Evolutionary conservation across 64 coral and sea anemone species (phyloP).

Genomic region (Astreopora myriophthalma): DNA sequence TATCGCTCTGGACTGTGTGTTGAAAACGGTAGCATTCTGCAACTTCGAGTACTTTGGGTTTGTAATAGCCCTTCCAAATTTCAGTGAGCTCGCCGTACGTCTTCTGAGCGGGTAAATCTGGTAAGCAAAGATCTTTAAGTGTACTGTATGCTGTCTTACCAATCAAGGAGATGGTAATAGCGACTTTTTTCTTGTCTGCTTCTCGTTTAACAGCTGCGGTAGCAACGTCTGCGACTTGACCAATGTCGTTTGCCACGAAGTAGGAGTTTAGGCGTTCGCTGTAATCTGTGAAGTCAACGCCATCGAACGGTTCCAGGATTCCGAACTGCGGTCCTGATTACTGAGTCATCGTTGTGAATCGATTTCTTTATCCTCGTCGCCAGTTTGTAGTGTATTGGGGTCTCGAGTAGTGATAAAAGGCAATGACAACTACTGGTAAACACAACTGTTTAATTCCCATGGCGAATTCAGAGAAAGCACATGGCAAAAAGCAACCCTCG

Average conservation of each 20-base stretch:
- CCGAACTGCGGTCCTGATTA: background rate
- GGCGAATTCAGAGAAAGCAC: no score
- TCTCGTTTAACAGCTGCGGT: slow-evolving; percentile 11
- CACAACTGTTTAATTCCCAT: no score
- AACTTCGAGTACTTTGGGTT: slow-evolving; percentile 80
- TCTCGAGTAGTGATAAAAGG: background rate
- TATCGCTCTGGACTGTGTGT: slow-evolving; percentile 53
- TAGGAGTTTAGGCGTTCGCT: slow-evolving; percentile 40
- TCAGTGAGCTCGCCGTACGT: slow-evolving; percentile 45
- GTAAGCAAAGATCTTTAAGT: slow-evolving; percentile 70
- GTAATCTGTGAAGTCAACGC: slow-evolving; percentile 39
- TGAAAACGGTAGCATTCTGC: slow-evolving; percentile 73
- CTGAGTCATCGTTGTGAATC: background rate
- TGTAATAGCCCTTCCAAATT: slow-evolving; percentile 45
- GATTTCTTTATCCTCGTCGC: background rate
- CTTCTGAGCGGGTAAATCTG: slow-evolving; percentile 53
- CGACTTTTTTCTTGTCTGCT: slow-evolving; percentile 71
- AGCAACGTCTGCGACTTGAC: slow-evolving; percentile 30
- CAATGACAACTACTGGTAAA: no score
- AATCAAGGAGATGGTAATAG: slow-evolving; percentile 49
- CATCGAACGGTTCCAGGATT: slow-evolving; percentile 32
- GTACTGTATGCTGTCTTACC: slow-evolving; percentile 55
- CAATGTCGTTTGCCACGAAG: slow-evolving; percentile 63
- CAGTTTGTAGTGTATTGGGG: background rate
- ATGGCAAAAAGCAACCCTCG: no score